A percentile compares a stretch with the other conserved stretches of the same genome.
phyloP scores from a whole-genome alignment of 92 coral and sea anemone genomes.

The Galaxea fascicularis region DNA sequence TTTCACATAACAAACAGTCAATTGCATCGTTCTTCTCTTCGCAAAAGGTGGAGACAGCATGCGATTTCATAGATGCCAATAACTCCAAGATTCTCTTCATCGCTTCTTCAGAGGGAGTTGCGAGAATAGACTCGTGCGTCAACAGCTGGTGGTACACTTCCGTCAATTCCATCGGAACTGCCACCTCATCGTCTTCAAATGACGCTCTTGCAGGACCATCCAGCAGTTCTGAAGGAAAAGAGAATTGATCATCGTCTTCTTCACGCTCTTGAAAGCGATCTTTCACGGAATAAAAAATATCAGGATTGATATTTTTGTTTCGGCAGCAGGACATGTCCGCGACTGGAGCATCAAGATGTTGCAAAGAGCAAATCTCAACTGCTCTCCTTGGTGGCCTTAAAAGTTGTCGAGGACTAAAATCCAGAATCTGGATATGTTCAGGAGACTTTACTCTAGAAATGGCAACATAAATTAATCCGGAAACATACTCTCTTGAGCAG shows the following conservation, averaged over 20 bases:
- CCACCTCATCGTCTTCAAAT: constrained; percentile 24
- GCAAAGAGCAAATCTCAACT: constrained; percentile 1
- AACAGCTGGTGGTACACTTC: constrained; percentile 6
- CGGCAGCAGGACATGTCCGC: constrained; percentile 44
- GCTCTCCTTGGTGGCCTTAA: constrained; percentile 26
- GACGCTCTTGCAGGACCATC: constrained; percentile 39
- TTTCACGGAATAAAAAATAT: neutral
- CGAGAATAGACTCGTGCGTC: constrained; percentile 26
- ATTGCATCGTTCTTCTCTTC: constrained; percentile 21
- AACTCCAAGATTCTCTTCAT: neutral
- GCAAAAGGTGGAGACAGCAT: constrained; percentile 4
- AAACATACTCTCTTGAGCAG: constrained; percentile 31
- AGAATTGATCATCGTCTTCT: constrained; percentile 4
- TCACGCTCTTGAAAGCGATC: constrained; percentile 12
- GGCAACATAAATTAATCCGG: constrained; percentile 42
- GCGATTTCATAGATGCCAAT: neutral
- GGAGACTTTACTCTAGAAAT: constrained; percentile 29
- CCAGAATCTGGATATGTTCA: constrained; percentile 12
- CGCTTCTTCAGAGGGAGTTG: constrained; percentile 31
- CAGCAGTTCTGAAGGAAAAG: constrained; percentile 23
- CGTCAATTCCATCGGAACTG: constrained; percentile 1
- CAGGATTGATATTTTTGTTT: neutral
- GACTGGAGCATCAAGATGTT: neutral
- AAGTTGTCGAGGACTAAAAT: constrained; percentile 10
- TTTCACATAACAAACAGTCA: neutral